Conservation (phyloP, 2,797 vertebrate species). For the Acrossocheilus wenchowensis region DNA sequence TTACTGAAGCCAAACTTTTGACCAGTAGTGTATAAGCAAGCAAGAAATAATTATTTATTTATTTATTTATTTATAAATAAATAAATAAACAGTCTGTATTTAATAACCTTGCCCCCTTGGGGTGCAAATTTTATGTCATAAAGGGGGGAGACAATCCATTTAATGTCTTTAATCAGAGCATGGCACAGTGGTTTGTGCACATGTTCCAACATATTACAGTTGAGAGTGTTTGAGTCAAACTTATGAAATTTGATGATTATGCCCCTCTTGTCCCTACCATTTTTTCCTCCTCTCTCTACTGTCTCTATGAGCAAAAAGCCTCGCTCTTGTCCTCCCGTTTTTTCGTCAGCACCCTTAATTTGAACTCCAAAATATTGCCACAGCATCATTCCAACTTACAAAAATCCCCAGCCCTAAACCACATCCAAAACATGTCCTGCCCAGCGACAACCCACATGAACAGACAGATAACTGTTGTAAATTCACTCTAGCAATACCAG, state of each 20-base stretch:
- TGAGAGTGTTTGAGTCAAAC: not conserved
- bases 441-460: slow-evolving; percentile 52
- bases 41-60: too few species aligned
- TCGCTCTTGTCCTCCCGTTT: not conserved
- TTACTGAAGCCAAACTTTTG: too few species aligned
- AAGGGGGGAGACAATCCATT: not conserved
- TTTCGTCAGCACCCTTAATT: not conserved
- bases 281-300: not conserved
- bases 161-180: not conserved
- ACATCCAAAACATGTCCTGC: not conserved
- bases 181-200: not conserved
- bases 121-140: too few species aligned
- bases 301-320: slow-evolving; percentile 8
- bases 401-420: not conserved
- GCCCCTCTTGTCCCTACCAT: not conserved
- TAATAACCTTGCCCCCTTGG: too few species aligned
- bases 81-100: too few species aligned
- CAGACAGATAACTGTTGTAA: slow-evolving; percentile 56
- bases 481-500: slow-evolving; percentile 54
- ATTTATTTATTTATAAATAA: not conserved
- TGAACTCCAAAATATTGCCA: not conserved
- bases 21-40: too few species aligned
- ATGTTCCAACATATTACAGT: not conserved
- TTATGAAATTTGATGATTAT: not conserved
- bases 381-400: not conserved